Percentiles rank a stretch among this genome's conserved stretches.
Evolutionary conservation across 1,140 invertebrate genomes (phyloP).

Genomic region (Popillia japonica): DNA sequence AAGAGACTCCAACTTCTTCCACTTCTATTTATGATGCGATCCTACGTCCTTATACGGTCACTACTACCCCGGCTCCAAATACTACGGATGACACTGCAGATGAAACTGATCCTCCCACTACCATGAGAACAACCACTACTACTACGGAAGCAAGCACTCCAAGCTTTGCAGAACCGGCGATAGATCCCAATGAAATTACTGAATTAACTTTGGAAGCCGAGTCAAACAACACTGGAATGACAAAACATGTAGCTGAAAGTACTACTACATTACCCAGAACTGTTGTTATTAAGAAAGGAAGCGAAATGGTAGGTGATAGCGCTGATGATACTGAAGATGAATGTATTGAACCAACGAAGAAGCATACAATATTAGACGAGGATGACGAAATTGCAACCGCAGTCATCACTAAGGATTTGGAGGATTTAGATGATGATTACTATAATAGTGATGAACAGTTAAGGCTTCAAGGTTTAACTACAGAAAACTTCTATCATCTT

Average conservation of each 20-base stretch:
- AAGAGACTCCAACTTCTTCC: not conserved
- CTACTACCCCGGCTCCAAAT: not conserved
- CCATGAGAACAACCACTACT: not conserved
- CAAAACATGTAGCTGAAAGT: not conserved
- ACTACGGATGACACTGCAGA: not conserved
- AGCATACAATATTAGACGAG: not conserved
- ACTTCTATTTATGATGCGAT: not conserved
- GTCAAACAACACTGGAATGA: not conserved
- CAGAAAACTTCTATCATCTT: not conserved
- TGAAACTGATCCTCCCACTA: not conserved
- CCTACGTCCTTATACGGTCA: not conserved
- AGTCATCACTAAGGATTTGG: not conserved
- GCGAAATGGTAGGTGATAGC: not conserved
- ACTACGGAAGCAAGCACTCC: not conserved
- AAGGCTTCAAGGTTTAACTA: not conserved
- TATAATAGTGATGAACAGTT: not conserved
- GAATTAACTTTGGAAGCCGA: not conserved
- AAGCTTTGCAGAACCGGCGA: not conserved
- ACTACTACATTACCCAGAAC: too few relatives aligned
- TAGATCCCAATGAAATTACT: not conserved
- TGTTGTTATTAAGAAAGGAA: not conserved
- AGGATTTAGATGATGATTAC: constrained; percentile 10
- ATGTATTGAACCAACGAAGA: not conserved
- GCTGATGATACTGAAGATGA: not conserved
- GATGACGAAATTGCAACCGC: not conserved